Evolutionary conservation across 2,888 invertebrate species (phyloP).

Genomic region (Proisotoma minuta): DNA sequence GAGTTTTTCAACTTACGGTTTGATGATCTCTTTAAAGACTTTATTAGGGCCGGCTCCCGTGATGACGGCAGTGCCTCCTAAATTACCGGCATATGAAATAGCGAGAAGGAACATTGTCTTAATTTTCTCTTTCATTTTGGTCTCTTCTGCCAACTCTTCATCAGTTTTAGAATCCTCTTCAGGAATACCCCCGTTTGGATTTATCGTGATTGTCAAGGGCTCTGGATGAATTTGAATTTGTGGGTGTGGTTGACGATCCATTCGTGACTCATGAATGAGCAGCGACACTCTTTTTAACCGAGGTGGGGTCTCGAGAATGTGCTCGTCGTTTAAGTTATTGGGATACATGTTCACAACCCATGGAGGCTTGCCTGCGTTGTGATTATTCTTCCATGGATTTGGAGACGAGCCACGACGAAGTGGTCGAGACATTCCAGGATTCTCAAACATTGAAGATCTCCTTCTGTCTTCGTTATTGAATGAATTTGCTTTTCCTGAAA

Average conservation of each 20-base stretch:
- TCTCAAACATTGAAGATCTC: background rate
- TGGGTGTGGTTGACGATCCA: background rate
- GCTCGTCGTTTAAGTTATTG: too few relatives aligned
- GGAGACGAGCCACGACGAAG: background rate
- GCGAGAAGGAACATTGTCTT: background rate
- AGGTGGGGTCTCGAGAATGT: too few relatives aligned
- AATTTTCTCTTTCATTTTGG: background rate
- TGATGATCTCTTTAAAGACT: constrained; percentile 33
- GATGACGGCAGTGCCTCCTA: constrained; percentile 43
- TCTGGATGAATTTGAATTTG: background rate
- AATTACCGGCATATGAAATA: constrained; percentile 2
- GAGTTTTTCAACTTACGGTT: constrained; percentile 16
- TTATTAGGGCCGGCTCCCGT: constrained; percentile 43
- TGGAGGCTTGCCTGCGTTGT: too few relatives aligned
- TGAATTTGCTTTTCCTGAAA: background rate
- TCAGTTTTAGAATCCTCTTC: background rate
- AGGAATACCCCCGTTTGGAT: background rate
- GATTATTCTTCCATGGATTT: background rate
- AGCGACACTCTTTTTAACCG: background rate
- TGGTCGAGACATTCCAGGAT: background rate
- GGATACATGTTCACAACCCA: background rate
- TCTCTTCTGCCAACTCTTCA: background rate
- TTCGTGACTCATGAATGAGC: background rate
- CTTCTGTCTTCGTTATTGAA: background rate
- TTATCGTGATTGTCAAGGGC: too few relatives aligned